Percentiles rank a stretch among this genome's conserved stretches.
These are phyloP conservation scores for Drosophila quasianomalipes DNA, from an alignment of 2,888 invertebrate species.

Conservation along the genomic window DNA sequence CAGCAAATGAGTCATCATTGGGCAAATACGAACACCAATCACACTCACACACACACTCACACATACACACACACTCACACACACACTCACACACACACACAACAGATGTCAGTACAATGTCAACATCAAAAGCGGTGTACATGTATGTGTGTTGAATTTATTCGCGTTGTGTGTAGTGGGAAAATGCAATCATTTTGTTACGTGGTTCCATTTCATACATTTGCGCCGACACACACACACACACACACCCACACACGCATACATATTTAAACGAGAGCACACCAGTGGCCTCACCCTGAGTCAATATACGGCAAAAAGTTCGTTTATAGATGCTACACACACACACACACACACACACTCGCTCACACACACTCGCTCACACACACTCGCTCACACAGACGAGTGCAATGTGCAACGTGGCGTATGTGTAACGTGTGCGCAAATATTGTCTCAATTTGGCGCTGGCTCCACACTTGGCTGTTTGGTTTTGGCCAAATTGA, in stretches of 20 bases:
- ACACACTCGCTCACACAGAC: background rate
- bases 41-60: constrained; percentile 13
- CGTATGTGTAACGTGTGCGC: constrained; percentile 75
- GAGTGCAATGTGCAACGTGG: constrained; percentile 58
- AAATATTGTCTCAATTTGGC: constrained; percentile 78
- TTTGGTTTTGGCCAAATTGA: constrained; percentile 57
- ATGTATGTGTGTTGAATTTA: constrained; percentile 34
- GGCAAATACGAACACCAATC: constrained; percentile 43
- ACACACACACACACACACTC: constrained; percentile 1
- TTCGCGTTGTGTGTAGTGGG: constrained; percentile 60
- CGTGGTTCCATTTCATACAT: constrained; percentile 66
- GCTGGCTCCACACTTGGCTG: constrained; percentile 63
- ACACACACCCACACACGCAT: too few species aligned
- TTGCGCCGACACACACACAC: background rate
- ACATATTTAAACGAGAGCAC: too few species aligned
- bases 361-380: background rate
- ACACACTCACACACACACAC: constrained; percentile 1
- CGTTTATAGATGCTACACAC: constrained; percentile 61
- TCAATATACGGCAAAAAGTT: constrained; percentile 72
- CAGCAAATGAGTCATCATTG: constrained; percentile 67
- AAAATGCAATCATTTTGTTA: constrained; percentile 77
- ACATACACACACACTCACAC: background rate
- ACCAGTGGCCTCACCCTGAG: constrained; percentile 27
- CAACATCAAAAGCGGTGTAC: constrained; percentile 37
- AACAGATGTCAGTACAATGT: constrained; percentile 34